Conservation (phyloP, 37 sponge, comb jelly and placozoan species). For the Bolinopsis microptera region DNA sequence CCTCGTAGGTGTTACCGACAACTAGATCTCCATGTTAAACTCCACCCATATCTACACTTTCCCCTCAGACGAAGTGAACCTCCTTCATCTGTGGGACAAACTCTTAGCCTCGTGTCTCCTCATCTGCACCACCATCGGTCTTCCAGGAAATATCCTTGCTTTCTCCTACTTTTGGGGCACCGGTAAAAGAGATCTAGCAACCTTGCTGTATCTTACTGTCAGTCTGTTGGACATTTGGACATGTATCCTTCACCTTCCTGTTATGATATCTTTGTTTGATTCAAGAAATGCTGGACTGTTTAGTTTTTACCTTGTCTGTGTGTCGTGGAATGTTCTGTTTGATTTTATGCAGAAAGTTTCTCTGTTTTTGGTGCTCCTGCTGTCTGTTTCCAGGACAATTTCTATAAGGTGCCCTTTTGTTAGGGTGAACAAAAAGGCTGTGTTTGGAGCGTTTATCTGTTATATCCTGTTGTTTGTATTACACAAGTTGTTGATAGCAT, state of each 20-base stretch:
- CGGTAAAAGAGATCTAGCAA: neutral
- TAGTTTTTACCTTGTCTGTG: neutral
- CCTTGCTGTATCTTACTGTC: neutral
- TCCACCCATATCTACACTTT: neutral
- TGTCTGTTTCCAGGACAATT: neutral
- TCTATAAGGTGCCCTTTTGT: neutral
- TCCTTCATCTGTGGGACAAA: neutral
- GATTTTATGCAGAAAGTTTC: neutral
- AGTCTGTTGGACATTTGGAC: neutral
- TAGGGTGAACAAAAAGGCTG: neutral
- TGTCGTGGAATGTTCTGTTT: neutral
- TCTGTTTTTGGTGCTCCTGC: neutral
- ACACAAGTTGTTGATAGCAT: neutral
- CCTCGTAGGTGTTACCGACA: too few species aligned
- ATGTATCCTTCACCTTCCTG: neutral
- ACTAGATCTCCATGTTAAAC: neutral
- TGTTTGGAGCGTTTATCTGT: neutral
- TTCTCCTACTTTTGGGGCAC: neutral
- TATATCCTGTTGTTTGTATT: neutral
- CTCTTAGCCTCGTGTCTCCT: neutral
- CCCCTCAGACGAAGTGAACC: neutral
- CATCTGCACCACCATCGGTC: neutral
- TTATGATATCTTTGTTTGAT: neutral
- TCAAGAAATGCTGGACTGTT: neutral
- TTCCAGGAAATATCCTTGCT: neutral